Base-by-base conservation (phyloP, 2,888 invertebrate species). In the Odontocolon sp. region DNA sequence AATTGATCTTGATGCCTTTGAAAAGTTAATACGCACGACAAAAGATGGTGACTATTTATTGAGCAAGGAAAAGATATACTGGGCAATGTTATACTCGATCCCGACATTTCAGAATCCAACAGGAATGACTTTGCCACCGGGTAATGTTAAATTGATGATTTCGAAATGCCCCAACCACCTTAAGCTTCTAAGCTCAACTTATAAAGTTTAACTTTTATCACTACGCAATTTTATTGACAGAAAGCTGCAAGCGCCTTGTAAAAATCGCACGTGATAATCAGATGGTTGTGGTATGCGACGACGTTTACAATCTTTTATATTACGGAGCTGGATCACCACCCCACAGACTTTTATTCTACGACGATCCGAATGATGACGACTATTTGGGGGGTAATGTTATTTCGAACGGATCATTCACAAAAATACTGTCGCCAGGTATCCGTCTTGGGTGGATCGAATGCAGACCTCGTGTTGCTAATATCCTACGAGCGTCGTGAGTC, bases 391-490 rank as follows among this genome's bases (percentile, higher is more conserved):
- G 93, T 0, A 91, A 93, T 86, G 91, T 94, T 2, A 90, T 94
- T 36, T 94, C 94, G 0, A 94, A 94, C 85, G 92, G 93, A 18
- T 92, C 92, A 1, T 94, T 94, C 86, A 93, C 94, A 0, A 94
- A 94, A 88, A 92, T 94, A 54, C 86, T 94, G 68, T 92, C 92
- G 0, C 94, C 94, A 0, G 94, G 93, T 0, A 83, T 94, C 11
- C 91, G 94, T 11, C 84, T 94, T 9, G 94, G 94, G 2, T 94
- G 94, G 94, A 87, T 94, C 21, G 94, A 94, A 84, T 91, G 92
- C 16, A 91, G 92, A 1, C 84, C 91, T 2, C 87, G 90, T 23
- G 77, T 92, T 9, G 90, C 91, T 36, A 85, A 87, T 0, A 83
- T 89, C 28, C 80, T 92, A 2, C 88, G 88, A 68, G 66, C 83